Percentiles rank a stretch among this genome's conserved stretches.
phyloP scores from a whole-genome alignment of 2,113 vertebrate species.

The Entelurus aequoreus region DNA sequence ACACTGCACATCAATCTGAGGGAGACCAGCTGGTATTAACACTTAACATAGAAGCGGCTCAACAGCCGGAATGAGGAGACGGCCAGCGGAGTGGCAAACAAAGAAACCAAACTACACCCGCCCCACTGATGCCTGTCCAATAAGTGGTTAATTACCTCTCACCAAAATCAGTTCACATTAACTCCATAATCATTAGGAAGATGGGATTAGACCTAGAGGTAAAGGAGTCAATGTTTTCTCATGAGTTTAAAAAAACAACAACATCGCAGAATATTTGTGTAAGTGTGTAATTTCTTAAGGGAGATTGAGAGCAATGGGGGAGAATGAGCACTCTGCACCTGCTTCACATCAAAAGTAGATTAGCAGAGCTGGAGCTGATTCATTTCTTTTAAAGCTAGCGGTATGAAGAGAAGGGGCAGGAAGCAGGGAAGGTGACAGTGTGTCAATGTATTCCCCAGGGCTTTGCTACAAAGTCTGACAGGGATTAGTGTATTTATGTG shows the following conservation, averaged over 20 bases:
- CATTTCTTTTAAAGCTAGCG: constrained; percentile 46
- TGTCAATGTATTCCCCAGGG: constrained; percentile 38
- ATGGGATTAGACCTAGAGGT: constrained; percentile 25
- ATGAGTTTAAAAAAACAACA: constrained; percentile 14
- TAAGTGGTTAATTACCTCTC: constrained; percentile 58
- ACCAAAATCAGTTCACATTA: constrained; percentile 51
- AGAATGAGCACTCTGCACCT: constrained; percentile 28
- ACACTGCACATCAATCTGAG: constrained; percentile 47
- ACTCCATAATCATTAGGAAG: constrained; percentile 42
- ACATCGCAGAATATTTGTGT: constrained; percentile 24
- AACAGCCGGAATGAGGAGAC: constrained; percentile 31
- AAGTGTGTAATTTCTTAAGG: constrained; percentile 28
- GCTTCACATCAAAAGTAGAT: constrained; percentile 49
- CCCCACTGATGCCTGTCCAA: constrained; percentile 39
- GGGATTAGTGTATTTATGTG: constrained; percentile 32
- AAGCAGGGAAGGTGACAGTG: constrained; percentile 38
- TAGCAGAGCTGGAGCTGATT: constrained; percentile 48
- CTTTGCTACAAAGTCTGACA: constrained; percentile 39
- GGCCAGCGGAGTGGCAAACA: constrained; percentile 28
- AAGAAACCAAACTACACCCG: constrained; percentile 37
- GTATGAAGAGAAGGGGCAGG: constrained; percentile 30
- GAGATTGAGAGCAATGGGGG: constrained; percentile 20
- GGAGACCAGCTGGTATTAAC: constrained; percentile 64
- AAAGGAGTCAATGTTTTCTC: constrained; percentile 13
- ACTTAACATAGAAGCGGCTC: constrained; percentile 47